Evolutionary conservation across 2,797 vertebrate genomes (phyloP).

Genomic region (Anguilla obscura): DNA sequence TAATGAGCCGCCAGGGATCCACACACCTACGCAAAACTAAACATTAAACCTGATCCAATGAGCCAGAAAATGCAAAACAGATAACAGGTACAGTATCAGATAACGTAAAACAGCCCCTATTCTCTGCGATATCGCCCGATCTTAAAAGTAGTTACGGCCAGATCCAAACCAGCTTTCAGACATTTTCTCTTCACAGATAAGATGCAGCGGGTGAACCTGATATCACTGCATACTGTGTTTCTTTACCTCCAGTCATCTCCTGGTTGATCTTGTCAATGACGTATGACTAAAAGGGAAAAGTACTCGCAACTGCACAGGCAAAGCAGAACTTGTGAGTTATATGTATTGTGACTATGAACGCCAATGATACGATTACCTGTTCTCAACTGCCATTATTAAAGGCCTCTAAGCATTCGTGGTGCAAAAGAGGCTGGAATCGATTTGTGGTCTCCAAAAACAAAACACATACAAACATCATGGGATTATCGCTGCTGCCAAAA

Average conservation of each 20-base stretch:
- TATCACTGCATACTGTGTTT: constrained; percentile 15
- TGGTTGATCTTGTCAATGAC: constrained; percentile 8
- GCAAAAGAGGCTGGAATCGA: neutral
- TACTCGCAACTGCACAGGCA: neutral
- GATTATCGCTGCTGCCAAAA: constrained; percentile 8
- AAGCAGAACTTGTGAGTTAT: neutral
- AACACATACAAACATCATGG: constrained; percentile 12
- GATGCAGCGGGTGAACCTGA: neutral
- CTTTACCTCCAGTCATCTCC: neutral
- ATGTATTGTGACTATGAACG: neutral
- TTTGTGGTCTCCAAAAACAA: constrained; percentile 15
- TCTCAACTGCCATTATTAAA: neutral
- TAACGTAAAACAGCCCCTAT: constrained; percentile 9
- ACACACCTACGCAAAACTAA: neutral
- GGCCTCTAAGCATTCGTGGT: neutral
- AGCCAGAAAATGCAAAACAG: neutral
- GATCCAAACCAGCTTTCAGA: constrained; percentile 2
- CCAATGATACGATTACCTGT: neutral
- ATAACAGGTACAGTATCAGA: neutral
- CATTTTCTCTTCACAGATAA: neutral
- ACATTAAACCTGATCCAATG: neutral
- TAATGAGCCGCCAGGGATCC: neutral
- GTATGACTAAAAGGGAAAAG: constrained; percentile 8
- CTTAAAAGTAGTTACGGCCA: neutral
- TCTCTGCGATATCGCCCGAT: constrained; percentile 2